Percentiles rank a stretch among this genome's conserved stretches.
Evolutionary conservation across 2,113 vertebrate genomes (phyloP).

Genomic region (Antechinus stuartii): DNA sequence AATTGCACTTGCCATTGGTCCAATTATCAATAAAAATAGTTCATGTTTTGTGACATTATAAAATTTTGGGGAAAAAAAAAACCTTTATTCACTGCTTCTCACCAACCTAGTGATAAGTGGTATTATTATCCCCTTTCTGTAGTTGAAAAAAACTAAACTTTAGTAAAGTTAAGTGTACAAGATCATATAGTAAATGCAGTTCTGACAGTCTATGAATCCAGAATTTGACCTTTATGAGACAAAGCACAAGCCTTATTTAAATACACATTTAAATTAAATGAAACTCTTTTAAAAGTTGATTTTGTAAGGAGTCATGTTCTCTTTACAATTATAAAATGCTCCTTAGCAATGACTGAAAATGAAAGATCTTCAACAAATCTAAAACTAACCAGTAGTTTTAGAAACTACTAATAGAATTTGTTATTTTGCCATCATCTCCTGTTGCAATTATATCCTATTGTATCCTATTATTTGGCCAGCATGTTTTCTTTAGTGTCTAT

Average conservation of each 20-base stretch:
- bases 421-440: accelerated
- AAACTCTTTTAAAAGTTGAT: neutral
- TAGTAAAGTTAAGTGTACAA: neutral
- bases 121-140: neutral
- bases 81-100: neutral
- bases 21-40: neutral
- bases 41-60: neutral
- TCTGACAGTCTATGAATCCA: neutral
- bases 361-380: neutral
- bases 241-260: neutral
- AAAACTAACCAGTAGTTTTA: neutral
- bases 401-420: neutral
- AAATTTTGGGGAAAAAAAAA: neutral
- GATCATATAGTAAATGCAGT: neutral
- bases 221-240: neutral
- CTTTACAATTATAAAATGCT: neutral
- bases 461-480: no score
- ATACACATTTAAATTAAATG: neutral
- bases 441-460: neutral
- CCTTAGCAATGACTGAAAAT: neutral
- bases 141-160: neutral
- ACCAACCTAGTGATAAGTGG: neutral
- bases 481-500: neutral
- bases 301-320: neutral
- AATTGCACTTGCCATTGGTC: neutral